phyloP scores from a whole-genome alignment of 2,113 vertebrate genomes.

The Protomyctophum bolini region DNA sequence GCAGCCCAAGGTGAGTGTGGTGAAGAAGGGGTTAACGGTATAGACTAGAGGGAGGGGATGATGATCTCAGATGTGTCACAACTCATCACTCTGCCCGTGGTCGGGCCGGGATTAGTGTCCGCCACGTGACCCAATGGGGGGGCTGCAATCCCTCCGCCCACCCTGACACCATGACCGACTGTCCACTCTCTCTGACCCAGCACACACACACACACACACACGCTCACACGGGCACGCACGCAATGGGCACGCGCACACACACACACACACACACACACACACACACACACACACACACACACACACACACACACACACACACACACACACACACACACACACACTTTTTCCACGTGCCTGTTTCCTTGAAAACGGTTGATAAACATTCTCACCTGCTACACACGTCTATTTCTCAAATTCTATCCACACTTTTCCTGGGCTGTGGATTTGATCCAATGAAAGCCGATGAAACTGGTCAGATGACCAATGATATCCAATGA shows the following conservation, averaged over 20 bases:
- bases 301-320: too few species aligned
- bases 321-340: too few species aligned
- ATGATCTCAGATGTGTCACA: conserved; percentile 60
- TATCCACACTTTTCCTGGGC: too few species aligned
- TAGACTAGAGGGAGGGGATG: conserved; percentile 22
- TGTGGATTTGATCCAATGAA: too few species aligned
- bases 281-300: neutral
- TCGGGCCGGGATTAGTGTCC: conserved; percentile 57
- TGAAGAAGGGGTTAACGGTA: conserved; percentile 44
- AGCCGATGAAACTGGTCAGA: too few species aligned
- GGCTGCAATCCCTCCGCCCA: conserved; percentile 59
- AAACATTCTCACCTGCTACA: too few species aligned
- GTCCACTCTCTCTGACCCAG: conserved; percentile 32
- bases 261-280: conserved; percentile 13
- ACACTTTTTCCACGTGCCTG: neutral
- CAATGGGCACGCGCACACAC: conserved; percentile 8
- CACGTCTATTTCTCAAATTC: too few species aligned
- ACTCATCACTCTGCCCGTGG: conserved; percentile 43
- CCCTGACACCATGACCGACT: conserved; percentile 52
- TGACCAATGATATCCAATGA: too few species aligned
- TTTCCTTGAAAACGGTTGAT: neutral
- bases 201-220: conserved; percentile 13
- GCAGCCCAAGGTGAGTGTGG: conserved; percentile 90
- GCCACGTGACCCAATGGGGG: conserved; percentile 37
- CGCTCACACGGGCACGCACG: too few species aligned